Conservation (phyloP, 92 coral and sea anemone genomes). For the Palythoa grandiflora region DNA sequence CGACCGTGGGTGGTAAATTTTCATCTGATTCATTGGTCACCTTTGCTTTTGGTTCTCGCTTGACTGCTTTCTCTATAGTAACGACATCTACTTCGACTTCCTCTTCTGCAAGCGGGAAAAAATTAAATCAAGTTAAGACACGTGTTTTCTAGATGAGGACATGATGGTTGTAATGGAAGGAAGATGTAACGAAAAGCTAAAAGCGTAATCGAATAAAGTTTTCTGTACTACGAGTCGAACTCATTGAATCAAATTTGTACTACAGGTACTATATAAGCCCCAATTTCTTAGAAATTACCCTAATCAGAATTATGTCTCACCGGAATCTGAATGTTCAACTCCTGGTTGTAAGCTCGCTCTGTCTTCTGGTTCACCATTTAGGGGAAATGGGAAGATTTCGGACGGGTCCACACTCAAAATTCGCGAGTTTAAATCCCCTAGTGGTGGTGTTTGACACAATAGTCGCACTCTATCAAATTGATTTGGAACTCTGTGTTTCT, state of each 20-base stretch:
- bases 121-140: constrained; percentile 53
- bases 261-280: constrained; percentile 25
- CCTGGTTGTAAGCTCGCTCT: constrained; percentile 53
- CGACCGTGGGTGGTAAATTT: constrained; percentile 36
- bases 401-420: constrained; percentile 96
- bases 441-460: constrained; percentile 93
- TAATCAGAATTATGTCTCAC: constrained; percentile 59
- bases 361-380: constrained; percentile 75
- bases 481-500: constrained; percentile 53
- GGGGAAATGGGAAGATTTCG: constrained; percentile 95
- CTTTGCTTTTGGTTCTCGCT: constrained; percentile 63
- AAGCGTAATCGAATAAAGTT: constrained; percentile 54
- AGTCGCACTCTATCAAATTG: constrained; percentile 83
- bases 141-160: constrained; percentile 26
- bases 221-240: constrained; percentile 13
- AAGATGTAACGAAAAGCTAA: neutral
- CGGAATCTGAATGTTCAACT: constrained; percentile 79
- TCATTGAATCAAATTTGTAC: constrained; percentile 36
- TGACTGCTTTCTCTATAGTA: constrained; percentile 84
- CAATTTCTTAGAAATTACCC: constrained; percentile 61
- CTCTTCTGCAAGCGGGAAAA: constrained; percentile 87
- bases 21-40: constrained; percentile 48
- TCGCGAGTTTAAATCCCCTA: constrained; percentile 87
- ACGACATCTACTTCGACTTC: constrained; percentile 99
- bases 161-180: neutral